phyloP scores from a whole-genome alignment of 1,140 invertebrate genomes.

The Dendroctonus ponderosae region DNA sequence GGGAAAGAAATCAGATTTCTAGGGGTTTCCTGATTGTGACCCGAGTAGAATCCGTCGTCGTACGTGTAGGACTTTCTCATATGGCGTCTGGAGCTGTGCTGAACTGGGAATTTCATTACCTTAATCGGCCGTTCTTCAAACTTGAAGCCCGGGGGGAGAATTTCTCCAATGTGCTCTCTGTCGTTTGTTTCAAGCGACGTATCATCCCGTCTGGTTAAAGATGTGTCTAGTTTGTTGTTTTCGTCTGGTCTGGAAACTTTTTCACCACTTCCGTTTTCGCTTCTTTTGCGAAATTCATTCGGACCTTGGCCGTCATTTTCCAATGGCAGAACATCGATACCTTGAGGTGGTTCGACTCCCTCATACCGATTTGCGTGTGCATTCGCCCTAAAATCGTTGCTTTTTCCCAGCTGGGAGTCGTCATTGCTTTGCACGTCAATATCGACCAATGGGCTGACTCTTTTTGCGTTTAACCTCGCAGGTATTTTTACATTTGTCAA shows the following conservation, averaged over 20 bases:
- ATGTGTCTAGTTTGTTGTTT: not conserved
- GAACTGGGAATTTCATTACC: conserved; percentile 2
- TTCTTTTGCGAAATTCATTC: not conserved
- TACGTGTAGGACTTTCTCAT: conserved; percentile 37
- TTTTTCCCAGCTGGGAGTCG: no score
- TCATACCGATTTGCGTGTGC: conserved; percentile 22
- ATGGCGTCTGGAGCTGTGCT: conserved; percentile 9
- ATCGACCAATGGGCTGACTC: not conserved
- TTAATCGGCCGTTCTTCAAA: conserved; percentile 5
- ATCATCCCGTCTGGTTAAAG: conserved; percentile 38
- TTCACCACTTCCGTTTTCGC: not conserved
- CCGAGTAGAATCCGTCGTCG: conserved; percentile 32
- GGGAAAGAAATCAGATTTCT: conserved; percentile 39
- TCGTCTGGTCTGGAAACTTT: not conserved
- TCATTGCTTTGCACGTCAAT: not conserved
- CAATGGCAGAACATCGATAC: conserved; percentile 21
- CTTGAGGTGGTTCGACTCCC: conserved; percentile 12
- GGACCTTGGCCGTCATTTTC: conserved; percentile 7
- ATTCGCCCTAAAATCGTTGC: not conserved
- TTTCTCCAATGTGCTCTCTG: conserved; percentile 49
- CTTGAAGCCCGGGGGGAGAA: conserved; percentile 44
- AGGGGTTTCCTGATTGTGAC: conserved; percentile 7
- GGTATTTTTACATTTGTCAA: no score
- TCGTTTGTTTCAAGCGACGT: conserved; percentile 32
- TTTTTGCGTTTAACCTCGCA: no score